Evolutionary conservation across 2,113 vertebrate genomes (phyloP).

Genomic region (Piaya cayana): DNA sequence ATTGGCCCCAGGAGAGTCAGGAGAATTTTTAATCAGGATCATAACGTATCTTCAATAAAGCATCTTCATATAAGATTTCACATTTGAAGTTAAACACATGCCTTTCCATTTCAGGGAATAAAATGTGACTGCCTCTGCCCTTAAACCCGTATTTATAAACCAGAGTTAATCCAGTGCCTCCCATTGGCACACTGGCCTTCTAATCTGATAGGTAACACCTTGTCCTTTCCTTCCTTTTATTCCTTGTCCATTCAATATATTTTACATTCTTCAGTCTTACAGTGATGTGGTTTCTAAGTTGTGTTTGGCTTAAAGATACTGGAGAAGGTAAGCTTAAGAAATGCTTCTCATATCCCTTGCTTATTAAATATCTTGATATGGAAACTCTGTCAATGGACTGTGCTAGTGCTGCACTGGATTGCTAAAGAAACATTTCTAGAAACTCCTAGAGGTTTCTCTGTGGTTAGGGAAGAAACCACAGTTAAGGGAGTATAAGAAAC

Average conservation of each 20-base stretch:
- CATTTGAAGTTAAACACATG: not conserved
- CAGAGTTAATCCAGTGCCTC: not conserved
- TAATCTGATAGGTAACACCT: not conserved
- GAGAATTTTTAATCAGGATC: not conserved
- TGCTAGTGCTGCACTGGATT: not conserved
- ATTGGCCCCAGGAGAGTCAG: not conserved
- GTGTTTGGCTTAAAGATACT: not conserved
- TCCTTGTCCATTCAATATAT: not conserved
- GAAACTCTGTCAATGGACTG: not conserved
- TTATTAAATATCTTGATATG: accelerated
- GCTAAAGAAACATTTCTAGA: not conserved
- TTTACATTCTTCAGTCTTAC: not conserved
- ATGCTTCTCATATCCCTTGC: not conserved
- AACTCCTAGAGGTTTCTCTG: not conserved
- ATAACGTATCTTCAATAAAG: not conserved
- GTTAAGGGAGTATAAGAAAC: not conserved
- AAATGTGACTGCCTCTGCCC: not conserved
- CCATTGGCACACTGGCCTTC: not conserved
- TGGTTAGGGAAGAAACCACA: not conserved
- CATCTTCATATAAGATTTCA: not conserved
- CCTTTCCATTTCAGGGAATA: not conserved
- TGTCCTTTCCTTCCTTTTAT: not conserved
- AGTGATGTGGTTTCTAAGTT: not conserved
- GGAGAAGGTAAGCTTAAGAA: not conserved
- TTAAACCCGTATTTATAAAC: not conserved